Conservation (phyloP, 2,113 vertebrate genomes). For the Morone chrysops region DNA sequence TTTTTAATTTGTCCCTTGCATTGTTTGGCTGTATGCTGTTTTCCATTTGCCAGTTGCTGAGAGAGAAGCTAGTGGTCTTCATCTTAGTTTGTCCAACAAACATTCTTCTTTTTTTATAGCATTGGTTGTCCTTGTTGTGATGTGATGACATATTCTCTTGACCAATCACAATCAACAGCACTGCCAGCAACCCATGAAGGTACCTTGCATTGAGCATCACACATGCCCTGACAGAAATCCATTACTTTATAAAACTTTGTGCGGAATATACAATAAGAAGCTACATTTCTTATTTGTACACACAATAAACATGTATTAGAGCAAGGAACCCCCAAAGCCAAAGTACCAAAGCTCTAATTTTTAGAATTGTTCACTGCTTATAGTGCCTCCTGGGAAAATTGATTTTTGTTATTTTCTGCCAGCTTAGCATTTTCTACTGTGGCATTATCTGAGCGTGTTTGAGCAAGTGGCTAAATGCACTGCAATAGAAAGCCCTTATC, state of each 20-base stretch:
- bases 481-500: constrained; percentile 59
- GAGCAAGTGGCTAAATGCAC: constrained; percentile 58
- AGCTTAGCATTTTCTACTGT: constrained; percentile 56
- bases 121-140: background rate
- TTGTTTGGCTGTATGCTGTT: too few relatives aligned
- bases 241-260: constrained; percentile 15
- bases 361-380: constrained; percentile 38
- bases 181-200: background rate
- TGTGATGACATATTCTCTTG: background rate
- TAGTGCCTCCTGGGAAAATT: constrained; percentile 37
- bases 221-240: background rate
- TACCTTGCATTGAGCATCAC: background rate
- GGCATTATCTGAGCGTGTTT: constrained; percentile 61
- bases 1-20: background rate
- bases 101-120: background rate
- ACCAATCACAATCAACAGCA: background rate
- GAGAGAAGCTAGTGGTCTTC: background rate
- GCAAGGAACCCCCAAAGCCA: constrained; percentile 13
- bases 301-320: constrained; percentile 20
- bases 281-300: constrained; percentile 7
- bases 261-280: constrained; percentile 1
- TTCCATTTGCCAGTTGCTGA: background rate
- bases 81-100: background rate
- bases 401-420: constrained; percentile 69
- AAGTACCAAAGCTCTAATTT: constrained; percentile 34